Evolutionary conservation across 64 coral and sea anemone species (phyloP).

Genomic region (Pocillopora damicornis): DNA sequence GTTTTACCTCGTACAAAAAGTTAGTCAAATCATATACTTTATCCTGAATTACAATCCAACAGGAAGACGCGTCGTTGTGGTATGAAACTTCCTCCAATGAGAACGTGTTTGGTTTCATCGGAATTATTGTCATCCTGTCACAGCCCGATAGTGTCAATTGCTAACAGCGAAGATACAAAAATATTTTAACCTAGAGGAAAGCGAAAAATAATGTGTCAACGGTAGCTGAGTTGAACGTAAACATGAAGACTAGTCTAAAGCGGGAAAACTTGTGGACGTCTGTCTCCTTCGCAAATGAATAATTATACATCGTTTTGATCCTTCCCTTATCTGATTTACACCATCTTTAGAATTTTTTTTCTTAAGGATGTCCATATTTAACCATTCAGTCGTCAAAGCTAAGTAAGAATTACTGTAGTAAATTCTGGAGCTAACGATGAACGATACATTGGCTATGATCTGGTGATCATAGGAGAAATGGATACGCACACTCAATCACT

Average conservation of each 20-base stretch:
- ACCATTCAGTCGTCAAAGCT: no score
- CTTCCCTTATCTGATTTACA: no score
- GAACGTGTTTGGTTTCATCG: not conserved
- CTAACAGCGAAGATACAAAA: not conserved
- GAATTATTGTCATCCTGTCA: not conserved
- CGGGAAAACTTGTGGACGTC: not conserved
- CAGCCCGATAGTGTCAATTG: not conserved
- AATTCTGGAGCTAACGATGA: no score
- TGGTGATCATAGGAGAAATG: no score
- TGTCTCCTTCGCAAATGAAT: not conserved
- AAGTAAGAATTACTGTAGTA: no score
- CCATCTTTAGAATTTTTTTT: no score
- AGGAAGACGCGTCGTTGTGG: slow-evolving; percentile 30
- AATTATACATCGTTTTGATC: not conserved
- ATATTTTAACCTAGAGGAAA: not conserved
- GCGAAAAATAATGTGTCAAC: not conserved
- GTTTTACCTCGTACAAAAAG: slow-evolving; percentile 50
- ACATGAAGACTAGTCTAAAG: no score
- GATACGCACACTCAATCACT: no score
- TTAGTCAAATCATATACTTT: slow-evolving; percentile 50
- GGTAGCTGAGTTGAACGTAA: not conserved
- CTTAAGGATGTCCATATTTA: no score
- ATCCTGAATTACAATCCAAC: slow-evolving; percentile 50
- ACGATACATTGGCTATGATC: no score
- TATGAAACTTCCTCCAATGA: slow-evolving; percentile 36